Percentiles rank a stretch among this genome's conserved stretches.
Conservation (phyloP, 2,797 vertebrate species). For the Poecile montanus region DNA sequence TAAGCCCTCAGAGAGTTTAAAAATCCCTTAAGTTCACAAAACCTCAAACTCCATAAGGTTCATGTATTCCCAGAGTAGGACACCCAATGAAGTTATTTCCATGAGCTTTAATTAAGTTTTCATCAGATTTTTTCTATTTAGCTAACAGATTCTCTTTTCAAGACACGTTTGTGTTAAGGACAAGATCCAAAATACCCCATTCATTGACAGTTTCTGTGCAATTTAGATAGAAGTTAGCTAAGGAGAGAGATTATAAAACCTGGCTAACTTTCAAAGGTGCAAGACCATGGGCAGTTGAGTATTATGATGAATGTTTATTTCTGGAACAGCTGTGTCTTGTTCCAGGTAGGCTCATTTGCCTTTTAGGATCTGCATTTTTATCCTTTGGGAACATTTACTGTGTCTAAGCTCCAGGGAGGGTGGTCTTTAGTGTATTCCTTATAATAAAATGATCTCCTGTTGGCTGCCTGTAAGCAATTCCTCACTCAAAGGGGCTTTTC, state of each 20-base stretch:
- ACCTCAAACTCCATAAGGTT: slow-evolving; percentile 6
- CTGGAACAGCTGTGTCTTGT: neutral
- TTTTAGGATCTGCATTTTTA: neutral
- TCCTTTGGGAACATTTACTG: neutral
- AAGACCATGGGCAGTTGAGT: neutral
- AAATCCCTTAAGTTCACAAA: slow-evolving; percentile 50
- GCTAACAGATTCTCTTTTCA: neutral
- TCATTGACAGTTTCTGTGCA: neutral
- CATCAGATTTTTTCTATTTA: neutral
- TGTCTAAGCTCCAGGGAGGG: neutral
- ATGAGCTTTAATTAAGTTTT: slow-evolving; percentile 41
- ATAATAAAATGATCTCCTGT: neutral
- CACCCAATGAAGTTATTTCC: neutral
- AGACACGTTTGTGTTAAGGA: neutral
- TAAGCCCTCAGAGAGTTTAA: slow-evolving; percentile 20
- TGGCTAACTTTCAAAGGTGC: neutral
- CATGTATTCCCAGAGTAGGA: neutral
- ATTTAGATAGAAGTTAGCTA: neutral
- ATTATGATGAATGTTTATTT: neutral
- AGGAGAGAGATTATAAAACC: neutral
- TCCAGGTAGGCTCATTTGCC: neutral
- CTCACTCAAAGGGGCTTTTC: neutral
- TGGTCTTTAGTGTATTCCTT: neutral
- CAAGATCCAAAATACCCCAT: neutral
- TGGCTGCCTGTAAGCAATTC: neutral